Evolutionary conservation across 2,888 invertebrate species (phyloP).

Genomic region (Trichogramma dendrolimi): DNA sequence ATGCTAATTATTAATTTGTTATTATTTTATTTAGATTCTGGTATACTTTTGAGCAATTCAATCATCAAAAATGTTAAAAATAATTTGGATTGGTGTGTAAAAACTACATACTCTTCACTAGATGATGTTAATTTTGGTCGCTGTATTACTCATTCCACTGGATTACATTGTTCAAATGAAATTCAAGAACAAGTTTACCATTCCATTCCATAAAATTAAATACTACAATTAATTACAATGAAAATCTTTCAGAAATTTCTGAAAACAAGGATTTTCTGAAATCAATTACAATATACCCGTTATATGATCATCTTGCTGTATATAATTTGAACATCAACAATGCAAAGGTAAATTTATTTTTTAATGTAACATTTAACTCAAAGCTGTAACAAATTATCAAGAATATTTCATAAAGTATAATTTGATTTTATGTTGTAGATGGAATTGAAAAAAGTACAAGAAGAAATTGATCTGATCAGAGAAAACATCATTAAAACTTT

Average conservation of each 20-base stretch:
- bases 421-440: slow-evolving; percentile 38
- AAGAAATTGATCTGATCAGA: slow-evolving; percentile 52
- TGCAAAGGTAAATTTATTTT: slow-evolving; percentile 57
- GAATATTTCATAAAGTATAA: slow-evolving; percentile 3
- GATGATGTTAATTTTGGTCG: slow-evolving; percentile 86
- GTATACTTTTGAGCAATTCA: slow-evolving; percentile 83
- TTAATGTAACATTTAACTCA: no score
- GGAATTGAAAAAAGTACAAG: slow-evolving; percentile 48
- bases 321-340: slow-evolving; percentile 71
- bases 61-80: slow-evolving; percentile 73
- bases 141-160: slow-evolving; percentile 72
- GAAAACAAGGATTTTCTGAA: slow-evolving; percentile 54
- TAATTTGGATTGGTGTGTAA: slow-evolving; percentile 85
- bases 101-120: slow-evolving; percentile 76
- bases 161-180: slow-evolving; percentile 58
- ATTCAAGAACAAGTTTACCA: slow-evolving; percentile 55
- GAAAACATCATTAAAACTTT: slow-evolving; percentile 52
- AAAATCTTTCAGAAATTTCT: slow-evolving; percentile 50
- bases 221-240: slow-evolving; percentile 47
- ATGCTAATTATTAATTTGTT: slow-evolving; percentile 17
- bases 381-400: background rate
- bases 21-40: slow-evolving; percentile 63
- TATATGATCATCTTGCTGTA: slow-evolving; percentile 60
- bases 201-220: slow-evolving; percentile 36
- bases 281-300: slow-evolving; percentile 65